Base-by-base conservation (phyloP, 2,888 invertebrate genomes). In the Drosophila helvetica region DNA sequence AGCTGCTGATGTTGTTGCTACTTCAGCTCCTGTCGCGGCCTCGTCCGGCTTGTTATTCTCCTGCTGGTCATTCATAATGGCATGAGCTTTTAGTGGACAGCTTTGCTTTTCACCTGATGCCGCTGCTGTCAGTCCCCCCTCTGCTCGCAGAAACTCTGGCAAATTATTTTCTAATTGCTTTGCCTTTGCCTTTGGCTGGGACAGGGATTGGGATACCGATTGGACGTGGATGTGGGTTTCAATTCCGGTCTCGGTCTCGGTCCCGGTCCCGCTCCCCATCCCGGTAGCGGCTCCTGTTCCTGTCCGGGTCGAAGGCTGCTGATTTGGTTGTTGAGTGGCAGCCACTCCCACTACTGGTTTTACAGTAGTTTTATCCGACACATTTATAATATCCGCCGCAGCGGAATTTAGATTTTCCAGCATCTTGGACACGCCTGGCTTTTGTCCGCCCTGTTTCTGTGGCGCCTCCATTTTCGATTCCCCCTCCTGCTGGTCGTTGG, bases 311-410 rank as follows among this genome's bases (percentile, higher is more conserved):
- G 38, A 15, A n/a, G n/a, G 42, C 12, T 61, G 64, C 19, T 66
- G 61, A 38, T 38, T 38, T n/a, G 38, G n/a, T 7, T 67, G 63
- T n/a, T 33, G 27, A 19, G 52, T 58, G 50, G 33, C 52, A 8
- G 46, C 25, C 54, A 8, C 7, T 18, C 30, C 8, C 17, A 12
- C n/a, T 57, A 62, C 25, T 62, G 58, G 51, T 57, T 58, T 58
- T 70, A 64, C 46, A 65, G 66, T 62, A 66, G 33, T 58, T 72
- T 72, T 66, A 74, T 85, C 86, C 79, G 78, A 80, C 72, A 79
- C 71, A 76, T 80, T 80, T 82, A 82, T 87, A 87, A 85, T 85
- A 85, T 87, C 88, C 87, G 83, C 80, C 79, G 79, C 80, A 71
- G 65, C 67, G 72, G 75, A 83, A 86, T 87, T 83, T 80, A 59